phyloP scores from a whole-genome alignment of 2,888 invertebrate genomes.

The Plagodis pulveraria region DNA sequence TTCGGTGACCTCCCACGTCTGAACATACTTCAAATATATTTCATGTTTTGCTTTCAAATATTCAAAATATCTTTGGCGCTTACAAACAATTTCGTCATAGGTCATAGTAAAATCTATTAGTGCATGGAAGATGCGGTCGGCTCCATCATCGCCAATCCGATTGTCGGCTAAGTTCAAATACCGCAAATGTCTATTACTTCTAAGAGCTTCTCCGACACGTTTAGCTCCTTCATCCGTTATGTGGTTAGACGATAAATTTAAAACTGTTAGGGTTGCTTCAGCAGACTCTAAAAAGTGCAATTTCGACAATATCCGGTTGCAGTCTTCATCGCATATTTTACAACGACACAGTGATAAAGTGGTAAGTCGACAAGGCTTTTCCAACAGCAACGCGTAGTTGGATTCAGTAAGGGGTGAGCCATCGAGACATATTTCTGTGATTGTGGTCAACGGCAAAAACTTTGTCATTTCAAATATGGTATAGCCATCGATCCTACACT shows the following conservation, averaged over 20 bases:
- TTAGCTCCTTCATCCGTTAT: slow-evolving; percentile 65
- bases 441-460: slow-evolving; percentile 46
- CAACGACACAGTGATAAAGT: slow-evolving; percentile 58
- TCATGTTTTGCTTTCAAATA: slow-evolving; percentile 38
- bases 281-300: slow-evolving; percentile 45
- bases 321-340: slow-evolving; percentile 52
- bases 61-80: slow-evolving; percentile 39
- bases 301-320: slow-evolving; percentile 48
- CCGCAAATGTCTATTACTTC: slow-evolving; percentile 63
- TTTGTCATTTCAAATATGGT: slow-evolving; percentile 55
- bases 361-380: slow-evolving; percentile 40
- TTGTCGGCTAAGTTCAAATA: slow-evolving; percentile 67
- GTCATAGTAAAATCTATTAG: slow-evolving; percentile 57
- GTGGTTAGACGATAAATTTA: slow-evolving; percentile 65
- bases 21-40: slow-evolving; percentile 14
- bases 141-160: slow-evolving; percentile 57
- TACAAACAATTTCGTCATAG: slow-evolving; percentile 46
- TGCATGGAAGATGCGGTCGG: slow-evolving; percentile 48
- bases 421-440: slow-evolving; percentile 60
- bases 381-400: slow-evolving; percentile 51
- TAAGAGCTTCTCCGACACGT: slow-evolving; percentile 53
- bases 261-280: slow-evolving; percentile 46
- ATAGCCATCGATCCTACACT: slow-evolving; percentile 46
- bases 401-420: slow-evolving; percentile 46
- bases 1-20: slow-evolving; percentile 22